phyloP scores from a whole-genome alignment of 1,140 invertebrate genomes.

The Cydia strobilella region DNA sequence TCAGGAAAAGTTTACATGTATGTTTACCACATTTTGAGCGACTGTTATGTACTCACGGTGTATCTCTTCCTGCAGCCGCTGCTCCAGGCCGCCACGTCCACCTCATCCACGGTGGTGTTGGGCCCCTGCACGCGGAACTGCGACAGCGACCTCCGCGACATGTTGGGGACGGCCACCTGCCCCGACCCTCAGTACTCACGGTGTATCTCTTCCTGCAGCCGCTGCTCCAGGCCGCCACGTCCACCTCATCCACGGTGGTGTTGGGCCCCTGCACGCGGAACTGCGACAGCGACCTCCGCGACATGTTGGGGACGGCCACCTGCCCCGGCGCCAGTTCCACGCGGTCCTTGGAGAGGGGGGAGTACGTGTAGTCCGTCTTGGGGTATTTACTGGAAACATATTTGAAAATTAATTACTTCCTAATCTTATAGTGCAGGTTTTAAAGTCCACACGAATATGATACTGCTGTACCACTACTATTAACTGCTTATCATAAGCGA shows the following conservation, averaged over 20 bases:
- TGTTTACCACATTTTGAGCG: constrained; percentile 74
- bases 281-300: constrained; percentile 82
- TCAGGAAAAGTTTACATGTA: constrained; percentile 82
- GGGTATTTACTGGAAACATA: constrained; percentile 84
- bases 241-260: constrained; percentile 56
- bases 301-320: constrained; percentile 91
- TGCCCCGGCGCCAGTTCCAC: constrained; percentile 88
- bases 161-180: constrained; percentile 89
- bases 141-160: constrained; percentile 85
- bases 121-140: constrained; percentile 69
- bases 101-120: constrained; percentile 54
- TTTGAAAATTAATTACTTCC: not conserved
- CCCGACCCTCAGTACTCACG: constrained; percentile 75
- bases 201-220: constrained; percentile 57
- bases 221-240: constrained; percentile 53
- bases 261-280: constrained; percentile 64
- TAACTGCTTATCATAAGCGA: too few species aligned
- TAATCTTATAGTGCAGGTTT: too few species aligned
- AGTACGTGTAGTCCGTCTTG: constrained; percentile 92
- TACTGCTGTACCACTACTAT: too few species aligned
- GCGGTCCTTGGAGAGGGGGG: constrained; percentile 85
- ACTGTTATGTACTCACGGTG: constrained; percentile 57
- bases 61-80: constrained; percentile 56
- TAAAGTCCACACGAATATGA: too few species aligned
- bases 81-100: constrained; percentile 54